phyloP scores from a whole-genome alignment of 2,113 vertebrate species.

The Rhegmatorhina hoffmannsi region DNA sequence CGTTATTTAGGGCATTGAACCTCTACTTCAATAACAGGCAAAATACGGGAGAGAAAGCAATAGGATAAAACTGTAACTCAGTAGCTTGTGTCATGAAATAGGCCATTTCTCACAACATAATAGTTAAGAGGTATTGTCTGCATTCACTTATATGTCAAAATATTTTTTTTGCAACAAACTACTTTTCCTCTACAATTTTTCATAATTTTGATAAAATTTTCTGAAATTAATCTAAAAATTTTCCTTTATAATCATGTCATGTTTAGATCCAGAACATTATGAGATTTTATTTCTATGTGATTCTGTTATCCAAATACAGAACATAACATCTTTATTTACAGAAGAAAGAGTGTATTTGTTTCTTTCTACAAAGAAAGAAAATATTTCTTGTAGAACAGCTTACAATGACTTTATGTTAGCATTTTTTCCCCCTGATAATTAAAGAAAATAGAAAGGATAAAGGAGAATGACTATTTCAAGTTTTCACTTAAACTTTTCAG shows the following conservation, averaged over 20 bases:
- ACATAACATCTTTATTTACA: background rate
- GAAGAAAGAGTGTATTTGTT: background rate
- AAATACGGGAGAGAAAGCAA: accelerated
- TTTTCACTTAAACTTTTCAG: background rate
- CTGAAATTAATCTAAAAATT: background rate
- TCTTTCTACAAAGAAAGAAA: background rate
- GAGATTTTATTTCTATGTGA: background rate
- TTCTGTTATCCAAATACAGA: background rate
- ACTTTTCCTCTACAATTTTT: background rate
- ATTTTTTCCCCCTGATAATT: background rate
- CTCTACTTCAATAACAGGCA: background rate
- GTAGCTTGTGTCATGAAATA: background rate
- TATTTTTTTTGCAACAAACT: background rate
- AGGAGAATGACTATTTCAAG: background rate
- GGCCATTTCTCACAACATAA: background rate
- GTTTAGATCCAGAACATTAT: background rate
- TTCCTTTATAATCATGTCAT: background rate
- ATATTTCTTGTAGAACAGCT: background rate
- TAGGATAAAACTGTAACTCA: background rate
- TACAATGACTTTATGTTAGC: background rate
- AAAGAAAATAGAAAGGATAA: background rate
- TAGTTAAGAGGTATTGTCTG: background rate
- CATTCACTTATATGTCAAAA: background rate
- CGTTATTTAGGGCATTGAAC: background rate
- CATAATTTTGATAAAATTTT: background rate